Percentiles rank a stretch among this genome's conserved stretches.
Conservation (phyloP, 2,113 vertebrate genomes). For the Carassius auratus region DNA sequence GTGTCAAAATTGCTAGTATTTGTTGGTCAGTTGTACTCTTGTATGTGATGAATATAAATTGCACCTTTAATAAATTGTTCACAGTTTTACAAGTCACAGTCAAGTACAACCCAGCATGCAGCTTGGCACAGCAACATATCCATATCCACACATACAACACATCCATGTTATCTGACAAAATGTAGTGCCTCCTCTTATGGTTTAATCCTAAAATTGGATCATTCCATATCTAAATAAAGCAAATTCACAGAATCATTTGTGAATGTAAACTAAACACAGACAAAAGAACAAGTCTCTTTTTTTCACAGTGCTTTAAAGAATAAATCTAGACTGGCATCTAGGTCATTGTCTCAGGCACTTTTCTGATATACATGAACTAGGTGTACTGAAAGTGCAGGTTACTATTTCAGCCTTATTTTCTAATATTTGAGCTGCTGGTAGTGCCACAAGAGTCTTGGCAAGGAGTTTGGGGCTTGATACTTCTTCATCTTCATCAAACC, state of each 20-base stretch:
- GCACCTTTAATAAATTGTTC: conserved; percentile 33
- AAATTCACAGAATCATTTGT: conserved; percentile 55
- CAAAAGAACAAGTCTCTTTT: background rate
- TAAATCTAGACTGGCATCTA: background rate
- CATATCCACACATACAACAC: conserved; percentile 24
- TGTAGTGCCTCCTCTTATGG: background rate
- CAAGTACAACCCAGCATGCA: conserved; percentile 55
- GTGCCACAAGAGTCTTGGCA: background rate
- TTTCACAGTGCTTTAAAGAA: background rate
- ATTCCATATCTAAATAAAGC: conserved; percentile 27
- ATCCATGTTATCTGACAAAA: background rate
- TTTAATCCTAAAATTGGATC: conserved; percentile 39
- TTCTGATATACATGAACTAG: conserved; percentile 68
- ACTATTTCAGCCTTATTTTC: conserved; percentile 66
- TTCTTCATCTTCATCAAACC: conserved; percentile 52
- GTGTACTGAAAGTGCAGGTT: conserved; percentile 74
- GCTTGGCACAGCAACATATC: conserved; percentile 14
- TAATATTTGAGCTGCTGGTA: conserved; percentile 32
- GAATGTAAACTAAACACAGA: background rate
- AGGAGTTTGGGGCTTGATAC: conserved; percentile 39
- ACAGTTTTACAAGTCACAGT: conserved; percentile 47
- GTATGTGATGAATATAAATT: conserved; percentile 17
- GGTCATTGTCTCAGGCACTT: conserved; percentile 63
- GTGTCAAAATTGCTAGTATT: too few species aligned
- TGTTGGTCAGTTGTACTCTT: background rate